These are phyloP conservation scores for Heliothis virescens DNA, from an alignment of 1,140 invertebrate species.

Conservation along the genomic window DNA sequence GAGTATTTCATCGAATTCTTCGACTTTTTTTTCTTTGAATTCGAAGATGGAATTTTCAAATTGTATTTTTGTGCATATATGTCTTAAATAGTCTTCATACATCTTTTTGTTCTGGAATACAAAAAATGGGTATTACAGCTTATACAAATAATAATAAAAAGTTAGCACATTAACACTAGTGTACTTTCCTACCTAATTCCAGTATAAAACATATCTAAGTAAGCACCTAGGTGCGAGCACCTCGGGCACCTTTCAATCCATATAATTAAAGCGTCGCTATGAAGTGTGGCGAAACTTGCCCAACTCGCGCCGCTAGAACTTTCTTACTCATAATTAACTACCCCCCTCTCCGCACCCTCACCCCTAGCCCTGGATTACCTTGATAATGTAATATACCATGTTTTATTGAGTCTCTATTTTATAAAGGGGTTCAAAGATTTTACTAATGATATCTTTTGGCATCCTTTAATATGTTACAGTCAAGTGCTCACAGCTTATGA, in stretches of 20 bases:
- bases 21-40: conserved; percentile 9
- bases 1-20: not conserved
- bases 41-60: no score
- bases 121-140: no score
- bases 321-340: conserved; percentile 42
- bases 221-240: not conserved
- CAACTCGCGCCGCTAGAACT: conserved; percentile 19
- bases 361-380: not conserved
- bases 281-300: conserved; percentile 24
- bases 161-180: no score
- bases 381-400: conserved; percentile 9
- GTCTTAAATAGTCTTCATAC: not conserved
- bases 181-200: no score
- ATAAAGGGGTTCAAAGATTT: not conserved
- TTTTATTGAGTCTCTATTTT: not conserved
- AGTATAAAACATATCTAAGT: not conserved
- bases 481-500: no score
- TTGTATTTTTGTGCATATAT: not conserved
- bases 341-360: not conserved
- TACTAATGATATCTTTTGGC: no score
- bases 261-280: conserved; percentile 22
- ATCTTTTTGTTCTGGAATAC: not conserved
- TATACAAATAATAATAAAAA: no score
- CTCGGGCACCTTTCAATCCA: conserved; percentile 1
- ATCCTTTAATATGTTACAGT: no score